phyloP scores from a whole-genome alignment of 2,888 invertebrate genomes.

The Heliconius ismenius region DNA sequence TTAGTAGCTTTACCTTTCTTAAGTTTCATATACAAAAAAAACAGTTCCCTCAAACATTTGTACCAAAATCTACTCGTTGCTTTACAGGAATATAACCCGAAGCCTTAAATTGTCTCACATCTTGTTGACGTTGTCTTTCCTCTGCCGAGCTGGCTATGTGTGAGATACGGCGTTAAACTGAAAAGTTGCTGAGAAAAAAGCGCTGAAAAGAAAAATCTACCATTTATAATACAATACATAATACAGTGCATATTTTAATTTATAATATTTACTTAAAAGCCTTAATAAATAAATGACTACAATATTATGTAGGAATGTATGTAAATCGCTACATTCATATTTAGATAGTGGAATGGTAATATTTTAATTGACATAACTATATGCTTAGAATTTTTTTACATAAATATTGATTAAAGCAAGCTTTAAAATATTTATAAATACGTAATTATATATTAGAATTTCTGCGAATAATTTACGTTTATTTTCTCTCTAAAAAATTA shows the following conservation, averaged over 20 bases:
- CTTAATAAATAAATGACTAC: neutral
- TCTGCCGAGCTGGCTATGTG: too few species aligned
- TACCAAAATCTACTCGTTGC: too few species aligned
- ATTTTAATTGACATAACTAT: conserved; percentile 9
- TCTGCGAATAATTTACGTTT: neutral
- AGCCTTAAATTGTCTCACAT: too few species aligned
- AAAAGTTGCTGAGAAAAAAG: too few species aligned
- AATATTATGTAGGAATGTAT: conserved; percentile 8
- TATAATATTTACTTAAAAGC: neutral
- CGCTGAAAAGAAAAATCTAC: too few species aligned
- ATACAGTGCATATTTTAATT: neutral
- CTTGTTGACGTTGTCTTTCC: too few species aligned
- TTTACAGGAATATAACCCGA: too few species aligned
- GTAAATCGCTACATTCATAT: neutral
- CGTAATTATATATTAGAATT: neutral
- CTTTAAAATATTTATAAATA: neutral
- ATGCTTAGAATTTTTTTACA: neutral
- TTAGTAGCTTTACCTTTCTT: too few species aligned
- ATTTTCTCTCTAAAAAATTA: neutral
- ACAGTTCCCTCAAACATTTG: too few species aligned
- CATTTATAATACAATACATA: neutral
- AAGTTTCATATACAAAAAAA: too few species aligned
- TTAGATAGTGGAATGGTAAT: neutral
- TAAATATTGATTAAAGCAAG: neutral
- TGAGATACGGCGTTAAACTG: too few species aligned